Conservation (phyloP, 2,797 vertebrate species). For the Oryzias dopingdopingensis region DNA sequence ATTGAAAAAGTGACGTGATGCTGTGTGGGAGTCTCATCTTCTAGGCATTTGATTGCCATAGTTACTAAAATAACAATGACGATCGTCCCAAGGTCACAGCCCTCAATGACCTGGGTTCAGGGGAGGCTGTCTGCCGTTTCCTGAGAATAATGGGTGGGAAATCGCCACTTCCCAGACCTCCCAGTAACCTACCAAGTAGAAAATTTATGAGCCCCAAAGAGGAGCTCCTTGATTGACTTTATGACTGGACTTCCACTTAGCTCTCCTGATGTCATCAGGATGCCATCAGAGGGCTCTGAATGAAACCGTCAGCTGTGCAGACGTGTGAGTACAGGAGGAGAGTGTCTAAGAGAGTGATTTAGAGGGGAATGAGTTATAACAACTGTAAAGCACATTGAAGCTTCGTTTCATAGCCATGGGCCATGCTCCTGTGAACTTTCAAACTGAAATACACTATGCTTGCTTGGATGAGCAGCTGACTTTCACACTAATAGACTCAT, state of each 20-base stretch:
- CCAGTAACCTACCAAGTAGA: constrained; percentile 64
- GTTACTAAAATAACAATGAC: constrained; percentile 71
- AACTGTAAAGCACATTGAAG: constrained; percentile 11
- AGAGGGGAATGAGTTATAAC: constrained; percentile 1
- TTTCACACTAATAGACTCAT: constrained; percentile 57
- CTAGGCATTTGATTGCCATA: constrained; percentile 52
- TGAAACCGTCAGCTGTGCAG: constrained; percentile 31
- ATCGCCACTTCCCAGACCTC: constrained; percentile 82
- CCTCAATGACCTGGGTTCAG: constrained; percentile 69
- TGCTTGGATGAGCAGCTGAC: constrained; percentile 64
- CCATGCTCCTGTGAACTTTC: constrained; percentile 40
- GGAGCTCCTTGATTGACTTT: constrained; percentile 79
- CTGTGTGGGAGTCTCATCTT: constrained; percentile 5
- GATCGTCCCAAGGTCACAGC: constrained; percentile 71
- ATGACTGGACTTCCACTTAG: constrained; percentile 79
- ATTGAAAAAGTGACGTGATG: no score
- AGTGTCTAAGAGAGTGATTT: neutral
- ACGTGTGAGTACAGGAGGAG: neutral
- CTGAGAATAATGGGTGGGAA: constrained; percentile 81
- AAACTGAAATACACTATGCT: constrained; percentile 55
- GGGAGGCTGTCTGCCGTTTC: constrained; percentile 71
- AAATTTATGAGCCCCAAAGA: constrained; percentile 76
- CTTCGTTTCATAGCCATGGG: constrained; percentile 21
- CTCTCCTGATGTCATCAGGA: constrained; percentile 58
- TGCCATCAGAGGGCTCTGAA: constrained; percentile 54